Evolutionary conservation across 92 coral and sea anemone genomes (phyloP), one percentile per base, ranked within the genome.

Genomic region (Metridium senile): DNA sequence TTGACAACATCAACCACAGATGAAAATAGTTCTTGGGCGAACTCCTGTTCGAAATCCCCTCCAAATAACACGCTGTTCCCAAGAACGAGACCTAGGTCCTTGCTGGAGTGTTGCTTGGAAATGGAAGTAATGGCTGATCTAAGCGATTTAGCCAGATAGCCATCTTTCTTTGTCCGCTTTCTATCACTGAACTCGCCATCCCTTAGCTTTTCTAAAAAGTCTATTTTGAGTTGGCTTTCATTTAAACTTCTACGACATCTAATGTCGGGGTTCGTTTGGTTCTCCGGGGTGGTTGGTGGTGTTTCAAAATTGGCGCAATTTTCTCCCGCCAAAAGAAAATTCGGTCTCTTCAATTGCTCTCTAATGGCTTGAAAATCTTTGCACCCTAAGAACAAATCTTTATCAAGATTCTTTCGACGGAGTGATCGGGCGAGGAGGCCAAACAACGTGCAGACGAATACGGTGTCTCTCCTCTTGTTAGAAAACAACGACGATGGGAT

Each of bases 41-140:
- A 58, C 31, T 45, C 20, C 33, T 81, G 57, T 23, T 64, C 39
- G 17, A 39, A 47, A 21, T 81, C 56, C 18, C 30, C 62, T 2
- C 85, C 85, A 33, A 59, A 28, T 9, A 72, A 16, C 32, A 46
- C 46, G 22, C 79, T 71, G 10, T 71, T 71, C 26, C 73, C 85
- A 17, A 81, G 62, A 43, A 81, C 45, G 23, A 19, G 27, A 25
- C 73, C 85, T 19, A 81, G 66, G 22, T 29, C 32, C 47, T 68
- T 72, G 54, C 43, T 43, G 8, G 22, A 45, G 25, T 54, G 16
- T 23, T n/a, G 29, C 21, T 47, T 35, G 20, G 47, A 30, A 18
- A 81, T 71, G 0, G 43, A 45, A 18, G 71, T 22, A 8, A 81
- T 11, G 13, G 85, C 72, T 45, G 43, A 29, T n/a, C 10, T 43